Evolutionary conservation across 2,113 vertebrate genomes (phyloP).

Genomic region (Lucifuga dentata): DNA sequence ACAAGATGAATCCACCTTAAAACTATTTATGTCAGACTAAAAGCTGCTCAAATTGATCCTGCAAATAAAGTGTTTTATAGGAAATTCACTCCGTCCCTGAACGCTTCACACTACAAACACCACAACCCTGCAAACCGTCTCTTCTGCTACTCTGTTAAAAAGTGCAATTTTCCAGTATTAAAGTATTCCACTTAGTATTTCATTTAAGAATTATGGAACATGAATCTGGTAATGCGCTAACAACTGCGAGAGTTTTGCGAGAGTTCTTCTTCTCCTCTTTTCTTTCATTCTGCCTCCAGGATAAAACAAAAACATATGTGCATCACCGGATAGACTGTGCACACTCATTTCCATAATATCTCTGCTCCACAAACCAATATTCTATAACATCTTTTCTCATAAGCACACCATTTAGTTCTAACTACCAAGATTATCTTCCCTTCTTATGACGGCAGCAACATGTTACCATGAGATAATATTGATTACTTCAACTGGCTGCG

Average conservation of each 20-base stretch:
- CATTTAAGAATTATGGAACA: slow-evolving; percentile 40
- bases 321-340: background rate
- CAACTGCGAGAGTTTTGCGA: slow-evolving; percentile 26
- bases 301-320: slow-evolving; percentile 59
- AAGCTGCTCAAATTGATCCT: background rate
- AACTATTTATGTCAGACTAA: background rate
- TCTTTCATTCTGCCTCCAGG: slow-evolving; percentile 27
- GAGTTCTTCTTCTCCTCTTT: slow-evolving; percentile 24
- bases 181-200: slow-evolving; percentile 46
- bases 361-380: slow-evolving; percentile 15
- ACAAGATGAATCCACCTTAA: slow-evolving; percentile 7
- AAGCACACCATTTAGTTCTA: slow-evolving; percentile 38
- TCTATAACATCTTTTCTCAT: slow-evolving; percentile 22
- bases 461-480: slow-evolving; percentile 22
- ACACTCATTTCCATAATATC: slow-evolving; percentile 54
- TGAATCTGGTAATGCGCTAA: slow-evolving; percentile 1
- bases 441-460: slow-evolving; percentile 26
- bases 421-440: slow-evolving; percentile 14
- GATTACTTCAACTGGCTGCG: background rate
- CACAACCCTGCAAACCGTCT: slow-evolving; percentile 11
- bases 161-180: no score
- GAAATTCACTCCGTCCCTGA: background rate
- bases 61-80: slow-evolving; percentile 27
- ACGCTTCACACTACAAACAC: slow-evolving; percentile 12
- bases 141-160: slow-evolving; percentile 8